Evolutionary conservation across 2,797 vertebrate genomes (phyloP).

Genomic region (Neomorphus geoffroyi): DNA sequence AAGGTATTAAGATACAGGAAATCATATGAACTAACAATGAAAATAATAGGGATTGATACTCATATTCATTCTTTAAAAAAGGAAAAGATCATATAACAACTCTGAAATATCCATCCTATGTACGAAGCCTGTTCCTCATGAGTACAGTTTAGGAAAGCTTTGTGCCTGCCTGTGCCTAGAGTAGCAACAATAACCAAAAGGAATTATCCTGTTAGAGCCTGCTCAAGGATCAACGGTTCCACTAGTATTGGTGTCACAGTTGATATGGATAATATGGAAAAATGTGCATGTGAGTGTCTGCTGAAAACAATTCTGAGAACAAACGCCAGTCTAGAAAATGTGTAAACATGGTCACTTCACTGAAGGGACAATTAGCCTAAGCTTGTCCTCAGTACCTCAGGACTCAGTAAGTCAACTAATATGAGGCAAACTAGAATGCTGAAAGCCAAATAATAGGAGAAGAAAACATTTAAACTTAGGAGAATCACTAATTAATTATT

Average conservation of each 20-base stretch:
- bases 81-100: background rate
- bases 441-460: background rate
- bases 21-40: background rate
- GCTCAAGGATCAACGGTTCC: background rate
- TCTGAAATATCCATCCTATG: background rate
- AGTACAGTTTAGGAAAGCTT: background rate
- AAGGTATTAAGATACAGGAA: background rate
- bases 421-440: background rate
- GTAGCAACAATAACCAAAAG: background rate
- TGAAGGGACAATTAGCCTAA: background rate
- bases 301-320: background rate
- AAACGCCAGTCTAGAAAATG: conserved; percentile 18
- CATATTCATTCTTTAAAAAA: background rate
- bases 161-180: background rate
- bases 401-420: background rate
- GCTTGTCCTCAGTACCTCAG: background rate
- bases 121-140: background rate
- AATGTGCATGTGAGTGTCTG: background rate
- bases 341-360: background rate
- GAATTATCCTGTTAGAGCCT: background rate
- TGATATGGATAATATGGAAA: background rate
- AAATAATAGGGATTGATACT: background rate
- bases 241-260: background rate
- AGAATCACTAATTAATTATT: background rate
- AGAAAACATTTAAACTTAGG: background rate